Conservation (phyloP, 2,888 invertebrate genomes). For the Schizaphis graminum region DNA sequence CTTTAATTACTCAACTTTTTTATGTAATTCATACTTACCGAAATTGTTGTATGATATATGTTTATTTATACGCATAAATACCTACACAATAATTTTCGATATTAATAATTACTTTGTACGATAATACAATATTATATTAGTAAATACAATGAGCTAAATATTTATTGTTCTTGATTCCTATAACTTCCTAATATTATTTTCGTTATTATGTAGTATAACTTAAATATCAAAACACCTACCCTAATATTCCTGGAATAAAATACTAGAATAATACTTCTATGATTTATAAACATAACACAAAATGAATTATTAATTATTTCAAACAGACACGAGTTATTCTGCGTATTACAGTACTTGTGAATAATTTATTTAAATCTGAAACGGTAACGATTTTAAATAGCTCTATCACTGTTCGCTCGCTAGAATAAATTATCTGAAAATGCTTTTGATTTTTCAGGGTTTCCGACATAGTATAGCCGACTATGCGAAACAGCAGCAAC, state of each 20-base stretch:
- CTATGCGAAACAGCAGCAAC: not conserved
- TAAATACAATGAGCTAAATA: not conserved
- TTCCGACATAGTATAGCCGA: not conserved
- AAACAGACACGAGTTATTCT: not conserved
- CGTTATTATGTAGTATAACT: not conserved
- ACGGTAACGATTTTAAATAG: not conserved
- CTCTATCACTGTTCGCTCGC: not conserved
- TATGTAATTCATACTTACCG: not conserved
- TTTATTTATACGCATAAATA: not conserved
- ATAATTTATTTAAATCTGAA: not conserved
- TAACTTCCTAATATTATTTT: not conserved
- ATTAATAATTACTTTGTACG: not conserved
- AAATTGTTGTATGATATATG: not conserved
- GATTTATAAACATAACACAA: not conserved
- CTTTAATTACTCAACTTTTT: not conserved
- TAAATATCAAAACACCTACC: not conserved
- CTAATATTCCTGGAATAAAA: not conserved
- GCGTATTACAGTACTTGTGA: not conserved
- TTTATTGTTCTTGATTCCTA: not conserved
- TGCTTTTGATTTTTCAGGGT: not conserved
- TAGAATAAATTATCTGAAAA: not conserved
- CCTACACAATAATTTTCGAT: not conserved
- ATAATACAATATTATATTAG: not conserved
- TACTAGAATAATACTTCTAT: not conserved
- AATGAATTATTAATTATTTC: not conserved